Evolutionary conservation across 2,888 invertebrate genomes (phyloP).

Genomic region (Trilocha varians): DNA sequence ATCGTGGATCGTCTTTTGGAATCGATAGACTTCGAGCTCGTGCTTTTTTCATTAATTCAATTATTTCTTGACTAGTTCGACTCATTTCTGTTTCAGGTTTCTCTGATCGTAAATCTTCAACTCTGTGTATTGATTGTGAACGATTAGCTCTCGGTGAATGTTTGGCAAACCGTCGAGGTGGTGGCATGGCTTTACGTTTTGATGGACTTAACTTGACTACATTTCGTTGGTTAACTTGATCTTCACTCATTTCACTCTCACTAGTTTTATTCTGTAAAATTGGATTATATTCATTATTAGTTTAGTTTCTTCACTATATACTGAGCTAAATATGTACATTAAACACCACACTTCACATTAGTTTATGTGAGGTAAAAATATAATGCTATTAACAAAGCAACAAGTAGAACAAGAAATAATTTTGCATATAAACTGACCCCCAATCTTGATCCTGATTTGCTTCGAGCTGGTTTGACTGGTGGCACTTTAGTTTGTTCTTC

Average conservation of each 20-base stretch:
- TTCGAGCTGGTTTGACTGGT: conserved; percentile 65
- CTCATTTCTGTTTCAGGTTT: conserved; percentile 57
- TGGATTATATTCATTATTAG: conserved; percentile 29
- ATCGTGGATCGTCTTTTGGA: conserved; percentile 63
- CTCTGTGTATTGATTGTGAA: conserved; percentile 71
- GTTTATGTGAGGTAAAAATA: conserved; percentile 47
- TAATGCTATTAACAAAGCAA: conserved; percentile 58
- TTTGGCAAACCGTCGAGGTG: conserved; percentile 55
- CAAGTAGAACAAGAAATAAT: conserved; percentile 47
- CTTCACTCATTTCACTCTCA: conserved; percentile 74
- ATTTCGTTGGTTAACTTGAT: conserved; percentile 45
- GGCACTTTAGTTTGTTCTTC: conserved; percentile 50
- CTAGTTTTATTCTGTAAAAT: conserved; percentile 71
- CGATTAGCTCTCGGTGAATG: conserved; percentile 64
- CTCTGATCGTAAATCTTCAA: conserved; percentile 48
- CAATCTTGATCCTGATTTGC: conserved; percentile 65
- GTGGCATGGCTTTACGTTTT: conserved; percentile 54
- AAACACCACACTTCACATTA: conserved; percentile 25
- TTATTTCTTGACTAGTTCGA: conserved; percentile 61
- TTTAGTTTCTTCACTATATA: conserved; percentile 44
- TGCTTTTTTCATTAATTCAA: conserved; percentile 64
- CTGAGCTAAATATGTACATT: conserved; percentile 32
- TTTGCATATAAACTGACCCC: conserved; percentile 66
- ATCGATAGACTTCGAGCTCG: conserved; percentile 65
- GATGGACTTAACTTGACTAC: conserved; percentile 27